Conservation (phyloP, 2,113 vertebrate genomes). For the Piprites chloris region DNA sequence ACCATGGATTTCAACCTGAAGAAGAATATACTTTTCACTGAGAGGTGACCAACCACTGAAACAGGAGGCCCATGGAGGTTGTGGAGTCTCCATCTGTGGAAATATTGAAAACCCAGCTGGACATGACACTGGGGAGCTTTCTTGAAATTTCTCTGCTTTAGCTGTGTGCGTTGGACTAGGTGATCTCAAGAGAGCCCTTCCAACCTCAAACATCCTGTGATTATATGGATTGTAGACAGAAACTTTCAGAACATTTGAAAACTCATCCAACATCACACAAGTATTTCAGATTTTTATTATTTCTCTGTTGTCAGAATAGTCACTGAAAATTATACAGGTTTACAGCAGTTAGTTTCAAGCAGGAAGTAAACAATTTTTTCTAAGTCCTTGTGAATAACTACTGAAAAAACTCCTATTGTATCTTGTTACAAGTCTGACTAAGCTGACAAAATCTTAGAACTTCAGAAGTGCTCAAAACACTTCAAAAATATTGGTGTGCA, state of each 20-base stretch:
- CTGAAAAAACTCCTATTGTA: fast-evolving
- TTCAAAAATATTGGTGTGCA: background rate
- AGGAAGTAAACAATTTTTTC: background rate
- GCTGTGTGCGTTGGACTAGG: background rate
- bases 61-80: background rate
- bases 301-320: background rate
- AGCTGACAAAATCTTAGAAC: background rate
- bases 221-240: background rate
- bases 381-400: background rate
- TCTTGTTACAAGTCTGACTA: background rate
- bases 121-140: background rate
- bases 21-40: background rate
- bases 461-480: background rate
- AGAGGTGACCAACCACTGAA: background rate
- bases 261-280: background rate
- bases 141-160: background rate
- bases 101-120: background rate
- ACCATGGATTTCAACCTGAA: background rate
- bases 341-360: background rate
- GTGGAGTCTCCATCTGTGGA: background rate
- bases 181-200: background rate
- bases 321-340: background rate
- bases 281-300: background rate
- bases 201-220: background rate
- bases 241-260: background rate